Evolutionary conservation across 2,888 invertebrate genomes (phyloP).

Genomic region (Steinernema hermaphroditum): DNA sequence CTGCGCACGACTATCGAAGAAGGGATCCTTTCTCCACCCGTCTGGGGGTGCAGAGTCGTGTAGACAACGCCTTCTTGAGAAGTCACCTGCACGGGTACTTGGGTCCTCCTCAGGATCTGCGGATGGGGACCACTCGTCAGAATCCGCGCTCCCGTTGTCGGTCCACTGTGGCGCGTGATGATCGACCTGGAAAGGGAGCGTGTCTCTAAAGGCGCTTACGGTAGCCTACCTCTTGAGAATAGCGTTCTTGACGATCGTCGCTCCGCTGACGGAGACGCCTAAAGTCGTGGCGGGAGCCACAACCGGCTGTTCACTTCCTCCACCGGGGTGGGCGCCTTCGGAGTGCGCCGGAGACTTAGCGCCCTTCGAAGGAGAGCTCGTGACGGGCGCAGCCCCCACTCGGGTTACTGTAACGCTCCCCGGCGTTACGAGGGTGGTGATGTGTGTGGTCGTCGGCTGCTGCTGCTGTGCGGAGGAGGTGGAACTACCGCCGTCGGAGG

Average conservation of each 20-base stretch:
- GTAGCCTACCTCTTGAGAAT: slow-evolving; percentile 2
- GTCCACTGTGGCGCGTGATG: not conserved
- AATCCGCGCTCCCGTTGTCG: slow-evolving; percentile 15
- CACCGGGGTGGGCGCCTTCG: not conserved
- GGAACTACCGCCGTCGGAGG: slow-evolving; percentile 16
- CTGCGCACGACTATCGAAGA: not conserved
- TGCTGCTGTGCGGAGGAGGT: slow-evolving; percentile 15
- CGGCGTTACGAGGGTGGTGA: slow-evolving; percentile 9
- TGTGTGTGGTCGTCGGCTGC: not conserved
- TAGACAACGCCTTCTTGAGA: not conserved
- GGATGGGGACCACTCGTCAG: not conserved
- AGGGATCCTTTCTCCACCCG: not conserved
- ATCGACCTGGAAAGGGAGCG: not conserved
- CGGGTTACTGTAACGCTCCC: not conserved
- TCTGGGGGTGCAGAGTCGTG: slow-evolving; percentile 3
- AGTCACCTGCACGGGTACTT: slow-evolving; percentile 1
- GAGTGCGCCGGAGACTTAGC: not conserved
- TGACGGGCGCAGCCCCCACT: not conserved
- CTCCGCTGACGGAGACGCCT: not conserved
- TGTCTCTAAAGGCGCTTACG: not conserved
- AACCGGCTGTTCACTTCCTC: not conserved
- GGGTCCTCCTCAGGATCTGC: slow-evolving; percentile 2
- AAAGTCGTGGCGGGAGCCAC: not conserved
- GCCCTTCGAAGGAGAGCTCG: slow-evolving; percentile 13
- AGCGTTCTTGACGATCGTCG: not conserved